A percentile compares a stretch with the other conserved stretches of the same genome.
phyloP scores from a whole-genome alignment of 1,140 invertebrate genomes.

The Choristoneura fumiferana region DNA sequence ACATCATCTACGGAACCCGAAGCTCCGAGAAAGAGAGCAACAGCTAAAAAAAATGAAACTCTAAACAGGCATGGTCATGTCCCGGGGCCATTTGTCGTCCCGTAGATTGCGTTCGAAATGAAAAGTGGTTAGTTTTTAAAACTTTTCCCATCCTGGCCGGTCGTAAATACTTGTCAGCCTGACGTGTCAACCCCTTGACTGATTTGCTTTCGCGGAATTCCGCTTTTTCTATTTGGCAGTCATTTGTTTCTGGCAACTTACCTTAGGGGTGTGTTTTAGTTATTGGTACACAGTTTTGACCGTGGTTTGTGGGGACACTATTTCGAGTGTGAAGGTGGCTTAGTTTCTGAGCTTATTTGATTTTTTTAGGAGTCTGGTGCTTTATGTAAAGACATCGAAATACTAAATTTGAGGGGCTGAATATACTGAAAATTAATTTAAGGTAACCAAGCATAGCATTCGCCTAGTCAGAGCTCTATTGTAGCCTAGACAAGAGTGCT shows the following conservation, averaged over 20 bases:
- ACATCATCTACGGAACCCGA: conserved; percentile 2
- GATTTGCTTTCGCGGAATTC: conserved; percentile 40
- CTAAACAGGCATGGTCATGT: conserved; percentile 51
- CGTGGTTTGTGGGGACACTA: too few species aligned
- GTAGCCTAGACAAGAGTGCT: too few species aligned
- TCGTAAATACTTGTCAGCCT: conserved; percentile 58
- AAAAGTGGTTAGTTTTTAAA: conserved; percentile 62
- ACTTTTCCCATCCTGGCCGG: conserved; percentile 50
- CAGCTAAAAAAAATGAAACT: conserved; percentile 38
- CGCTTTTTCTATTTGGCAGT: not conserved
- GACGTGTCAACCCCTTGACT: conserved; percentile 52
- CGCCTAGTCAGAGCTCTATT: too few species aligned
- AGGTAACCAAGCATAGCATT: too few species aligned
- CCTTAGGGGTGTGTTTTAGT: too few species aligned
- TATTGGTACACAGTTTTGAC: too few species aligned
- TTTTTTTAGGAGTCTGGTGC: too few species aligned
- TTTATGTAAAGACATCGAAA: too few species aligned
- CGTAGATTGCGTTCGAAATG: conserved; percentile 66
- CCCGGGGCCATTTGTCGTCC: conserved; percentile 61
- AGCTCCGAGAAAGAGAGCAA: conserved; percentile 25
- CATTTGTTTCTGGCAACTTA: conserved; percentile 14
- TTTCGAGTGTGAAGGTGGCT: too few species aligned
- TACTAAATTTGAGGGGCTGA: too few species aligned
- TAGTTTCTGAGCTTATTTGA: too few species aligned
- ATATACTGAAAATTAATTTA: too few species aligned